These are phyloP conservation scores for Cryptoprocta ferox DNA, from an alignment of 2,797 vertebrate species.

Conservation along the genomic window DNA sequence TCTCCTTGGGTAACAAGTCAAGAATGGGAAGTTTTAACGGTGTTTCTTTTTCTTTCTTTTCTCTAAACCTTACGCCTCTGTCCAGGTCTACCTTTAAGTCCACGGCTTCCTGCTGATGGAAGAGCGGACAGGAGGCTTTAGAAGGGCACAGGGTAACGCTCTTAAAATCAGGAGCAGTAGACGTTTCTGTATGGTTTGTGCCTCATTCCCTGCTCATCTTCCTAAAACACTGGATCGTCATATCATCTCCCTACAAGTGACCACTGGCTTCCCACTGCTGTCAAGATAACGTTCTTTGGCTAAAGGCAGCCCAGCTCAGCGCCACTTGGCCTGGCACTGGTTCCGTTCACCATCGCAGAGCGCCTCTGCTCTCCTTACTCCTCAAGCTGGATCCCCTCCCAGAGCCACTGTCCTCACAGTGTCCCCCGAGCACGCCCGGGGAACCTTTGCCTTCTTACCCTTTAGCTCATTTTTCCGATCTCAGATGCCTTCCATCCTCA, in stretches of 20 bases:
- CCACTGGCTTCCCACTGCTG: neutral
- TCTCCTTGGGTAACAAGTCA: neutral
- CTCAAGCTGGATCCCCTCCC: neutral
- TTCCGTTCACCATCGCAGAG: fast-evolving
- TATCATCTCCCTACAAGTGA: neutral
- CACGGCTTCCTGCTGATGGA: neutral
- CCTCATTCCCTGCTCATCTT: neutral
- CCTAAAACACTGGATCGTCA: neutral
- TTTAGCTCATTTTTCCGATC: neutral
- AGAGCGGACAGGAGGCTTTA: neutral
- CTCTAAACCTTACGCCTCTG: neutral
- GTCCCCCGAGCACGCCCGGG: fast-evolving
- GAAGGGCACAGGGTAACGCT: neutral
- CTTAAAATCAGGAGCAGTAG: neutral
- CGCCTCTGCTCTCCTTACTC: fast-evolving
- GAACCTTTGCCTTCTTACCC: neutral
- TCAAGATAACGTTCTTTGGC: neutral
- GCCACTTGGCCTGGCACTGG: fast-evolving
- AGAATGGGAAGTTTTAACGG: neutral
- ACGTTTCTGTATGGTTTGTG: fast-evolving
- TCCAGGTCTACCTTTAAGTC: neutral
- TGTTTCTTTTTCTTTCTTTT: neutral
- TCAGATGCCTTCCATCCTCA: neutral
- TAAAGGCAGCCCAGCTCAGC: neutral
- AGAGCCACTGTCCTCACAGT: neutral